Percentiles rank a stretch among this genome's conserved stretches.
Conservation (phyloP, 2,888 invertebrate species). For the Timema cristinae region DNA sequence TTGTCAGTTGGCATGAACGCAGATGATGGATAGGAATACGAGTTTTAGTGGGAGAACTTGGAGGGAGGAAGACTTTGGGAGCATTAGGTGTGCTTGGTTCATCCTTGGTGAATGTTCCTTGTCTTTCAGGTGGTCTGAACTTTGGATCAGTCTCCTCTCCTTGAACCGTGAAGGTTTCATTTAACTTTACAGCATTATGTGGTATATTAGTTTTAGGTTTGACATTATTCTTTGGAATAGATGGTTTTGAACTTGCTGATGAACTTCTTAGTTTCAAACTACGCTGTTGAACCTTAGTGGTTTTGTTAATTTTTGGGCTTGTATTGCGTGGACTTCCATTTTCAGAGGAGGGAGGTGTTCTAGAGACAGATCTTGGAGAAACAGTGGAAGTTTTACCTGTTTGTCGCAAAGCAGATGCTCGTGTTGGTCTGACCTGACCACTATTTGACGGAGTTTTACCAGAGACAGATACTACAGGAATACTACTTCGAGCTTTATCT, state of each 20-base stretch:
- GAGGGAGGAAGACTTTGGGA: constrained; percentile 37
- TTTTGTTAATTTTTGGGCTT: constrained; percentile 21
- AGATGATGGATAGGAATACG: constrained; percentile 31
- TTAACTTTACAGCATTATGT: constrained; percentile 2
- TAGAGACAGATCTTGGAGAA: constrained; percentile 35
- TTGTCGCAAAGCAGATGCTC: constrained; percentile 40
- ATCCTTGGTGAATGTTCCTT: constrained; percentile 91
- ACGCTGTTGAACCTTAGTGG: constrained; percentile 3
- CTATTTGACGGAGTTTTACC: constrained; percentile 3
- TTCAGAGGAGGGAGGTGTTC: constrained; percentile 36
- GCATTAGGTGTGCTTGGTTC: constrained; percentile 50
- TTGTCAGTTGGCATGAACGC: constrained; percentile 23
- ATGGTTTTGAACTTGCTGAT: constrained; percentile 4
- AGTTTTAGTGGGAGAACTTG: constrained; percentile 40
- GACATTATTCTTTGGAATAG: constrained; percentile 22
- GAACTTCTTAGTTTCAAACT: constrained; percentile 39
- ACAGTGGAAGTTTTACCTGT: constrained; percentile 38
- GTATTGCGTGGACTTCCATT: constrained; percentile 33
- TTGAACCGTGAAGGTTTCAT: background rate
- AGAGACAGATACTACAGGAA: constrained; percentile 32
- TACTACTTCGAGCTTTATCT: constrained; percentile 31
- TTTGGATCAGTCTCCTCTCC: constrained; percentile 36
- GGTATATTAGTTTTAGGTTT: constrained; percentile 14
- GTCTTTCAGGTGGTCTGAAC: constrained; percentile 64
- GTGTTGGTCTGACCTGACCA: constrained; percentile 35